These are phyloP conservation scores for Crioceris asparagi DNA, from an alignment of 2,888 invertebrate species.

Conservation along the genomic window DNA sequence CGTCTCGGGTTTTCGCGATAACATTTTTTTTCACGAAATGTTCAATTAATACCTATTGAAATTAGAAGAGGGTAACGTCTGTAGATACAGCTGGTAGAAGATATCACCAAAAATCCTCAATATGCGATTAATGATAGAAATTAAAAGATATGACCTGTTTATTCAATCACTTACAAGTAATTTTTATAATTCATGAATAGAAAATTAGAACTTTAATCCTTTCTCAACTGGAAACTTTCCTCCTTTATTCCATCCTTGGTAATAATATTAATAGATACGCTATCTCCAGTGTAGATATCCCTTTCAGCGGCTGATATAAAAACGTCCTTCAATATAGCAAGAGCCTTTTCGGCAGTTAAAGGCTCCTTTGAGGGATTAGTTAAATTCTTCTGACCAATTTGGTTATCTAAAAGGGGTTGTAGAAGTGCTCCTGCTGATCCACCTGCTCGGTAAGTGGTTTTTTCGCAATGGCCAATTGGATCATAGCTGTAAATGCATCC, in stretches of 20 bases:
- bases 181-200: no score
- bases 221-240: slow-evolving; percentile 64
- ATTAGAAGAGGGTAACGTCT: no score
- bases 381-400: slow-evolving; percentile 85
- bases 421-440: slow-evolving; percentile 85
- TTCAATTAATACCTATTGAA: no score
- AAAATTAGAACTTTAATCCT: slow-evolving; percentile 57
- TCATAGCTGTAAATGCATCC: slow-evolving; percentile 96
- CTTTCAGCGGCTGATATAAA: slow-evolving; percentile 97
- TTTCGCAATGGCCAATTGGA: slow-evolving; percentile 91
- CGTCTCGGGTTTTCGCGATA: no score
- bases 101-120: no score
- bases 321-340: slow-evolving; percentile 82
- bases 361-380: slow-evolving; percentile 53
- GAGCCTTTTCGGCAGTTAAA: slow-evolving; percentile 68
- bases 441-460: slow-evolving; percentile 72
- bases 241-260: slow-evolving; percentile 77
- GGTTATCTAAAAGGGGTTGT: slow-evolving; percentile 93
- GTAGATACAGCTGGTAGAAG: no score
- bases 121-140: no score
- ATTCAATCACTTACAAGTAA: no score
- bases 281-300: slow-evolving; percentile 95
- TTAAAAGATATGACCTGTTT: no score
- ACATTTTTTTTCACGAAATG: no score
- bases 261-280: slow-evolving; percentile 73